phyloP scores from a whole-genome alignment of 2,888 invertebrate species.

The Aporophyla nigra region DNA sequence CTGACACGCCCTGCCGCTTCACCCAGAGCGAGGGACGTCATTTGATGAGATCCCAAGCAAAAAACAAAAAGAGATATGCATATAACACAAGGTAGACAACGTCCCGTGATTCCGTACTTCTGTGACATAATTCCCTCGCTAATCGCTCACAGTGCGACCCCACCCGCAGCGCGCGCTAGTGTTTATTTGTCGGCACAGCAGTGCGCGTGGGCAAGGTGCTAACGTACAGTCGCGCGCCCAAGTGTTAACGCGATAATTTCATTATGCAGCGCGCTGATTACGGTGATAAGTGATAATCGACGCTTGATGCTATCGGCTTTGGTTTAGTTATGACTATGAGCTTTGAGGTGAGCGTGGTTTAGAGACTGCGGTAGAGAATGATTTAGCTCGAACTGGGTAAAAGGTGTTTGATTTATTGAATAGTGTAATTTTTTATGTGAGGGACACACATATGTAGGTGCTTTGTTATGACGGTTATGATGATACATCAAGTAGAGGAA shows the following conservation, averaged over 20 bases:
- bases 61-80: too few relatives aligned
- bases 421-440: too few relatives aligned
- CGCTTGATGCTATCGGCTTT: constrained; percentile 43
- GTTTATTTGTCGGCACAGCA: constrained; percentile 69
- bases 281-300: constrained; percentile 66
- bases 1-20: too few relatives aligned
- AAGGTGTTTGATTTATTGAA: background rate
- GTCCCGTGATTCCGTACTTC: too few relatives aligned
- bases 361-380: background rate
- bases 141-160: constrained; percentile 26
- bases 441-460: too few relatives aligned
- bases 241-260: constrained; percentile 65
- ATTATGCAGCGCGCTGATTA: constrained; percentile 65
- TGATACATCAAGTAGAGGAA: background rate
- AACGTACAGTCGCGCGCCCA: constrained; percentile 66
- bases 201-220: constrained; percentile 75
- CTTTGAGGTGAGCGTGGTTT: constrained; percentile 1
- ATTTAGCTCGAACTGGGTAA: background rate
- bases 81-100: too few relatives aligned
- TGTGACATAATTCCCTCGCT: background rate
- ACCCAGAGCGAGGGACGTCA: too few relatives aligned
- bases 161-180: constrained; percentile 41
- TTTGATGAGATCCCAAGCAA: too few relatives aligned
- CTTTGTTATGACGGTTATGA: too few relatives aligned
- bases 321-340: constrained; percentile 40